These are phyloP conservation scores for Tupiocoris notatus DNA, from an alignment of 2,888 invertebrate species.

Conservation along the genomic window DNA sequence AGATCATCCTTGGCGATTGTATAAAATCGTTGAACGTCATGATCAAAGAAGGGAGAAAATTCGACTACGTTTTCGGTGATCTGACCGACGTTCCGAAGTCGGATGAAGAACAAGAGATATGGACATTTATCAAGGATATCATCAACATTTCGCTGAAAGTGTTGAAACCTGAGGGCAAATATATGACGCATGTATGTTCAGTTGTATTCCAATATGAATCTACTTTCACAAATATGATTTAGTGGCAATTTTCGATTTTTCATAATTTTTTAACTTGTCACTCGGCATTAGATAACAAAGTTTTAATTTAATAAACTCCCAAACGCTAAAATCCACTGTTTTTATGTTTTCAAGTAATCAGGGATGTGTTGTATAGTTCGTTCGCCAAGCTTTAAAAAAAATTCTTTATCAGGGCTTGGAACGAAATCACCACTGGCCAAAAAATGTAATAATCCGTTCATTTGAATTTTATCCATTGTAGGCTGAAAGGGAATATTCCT, in stretches of 20 bases:
- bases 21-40: slow-evolving; percentile 78
- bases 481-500: neutral
- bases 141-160: slow-evolving; percentile 78
- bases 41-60: slow-evolving; percentile 71
- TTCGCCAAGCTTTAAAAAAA: too few species aligned
- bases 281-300: too few species aligned
- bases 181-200: slow-evolving; percentile 77
- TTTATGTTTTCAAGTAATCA: too few species aligned
- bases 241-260: neutral
- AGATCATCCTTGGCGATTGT: slow-evolving; percentile 90
- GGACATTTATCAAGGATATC: slow-evolving; percentile 84
- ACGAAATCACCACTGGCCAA: too few species aligned
- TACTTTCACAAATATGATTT: neutral
- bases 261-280: too few species aligned
- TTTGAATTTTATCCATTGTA: too few species aligned
- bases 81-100: slow-evolving; percentile 90
- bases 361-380: too few species aligned
- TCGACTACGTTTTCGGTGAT: slow-evolving; percentile 91
- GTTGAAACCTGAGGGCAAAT: slow-evolving; percentile 78
- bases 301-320: too few species aligned
- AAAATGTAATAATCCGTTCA: neutral
- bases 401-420: too few species aligned
- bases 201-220: neutral
- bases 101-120: slow-evolving; percentile 75
- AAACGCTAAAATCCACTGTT: too few species aligned